These are phyloP conservation scores for Campylorhamphus procurvoides DNA, from an alignment of 2,113 vertebrate genomes.

Conservation along the genomic window DNA sequence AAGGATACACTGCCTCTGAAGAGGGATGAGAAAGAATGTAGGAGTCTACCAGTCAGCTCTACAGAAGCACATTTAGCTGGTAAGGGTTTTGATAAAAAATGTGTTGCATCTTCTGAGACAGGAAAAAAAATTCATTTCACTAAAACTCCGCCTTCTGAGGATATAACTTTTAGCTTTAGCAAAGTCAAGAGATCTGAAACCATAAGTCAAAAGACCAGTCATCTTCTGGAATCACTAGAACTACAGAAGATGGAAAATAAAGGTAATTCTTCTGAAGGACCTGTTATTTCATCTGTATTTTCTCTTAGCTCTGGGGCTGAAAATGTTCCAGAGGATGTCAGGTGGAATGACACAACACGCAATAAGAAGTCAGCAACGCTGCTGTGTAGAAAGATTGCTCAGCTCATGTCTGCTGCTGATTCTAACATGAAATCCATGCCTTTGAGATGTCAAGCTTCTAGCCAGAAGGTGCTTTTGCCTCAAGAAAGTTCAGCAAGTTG, in stretches of 20 bases:
- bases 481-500: background rate
- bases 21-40: background rate
- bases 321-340: conserved; percentile 73
- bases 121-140: background rate
- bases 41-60: background rate
- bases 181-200: conserved; percentile 2
- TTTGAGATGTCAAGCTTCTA: background rate
- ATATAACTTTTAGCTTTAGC: background rate
- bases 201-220: background rate
- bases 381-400: conserved; percentile 73
- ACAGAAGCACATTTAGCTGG: background rate
- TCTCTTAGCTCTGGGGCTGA: conserved; percentile 85
- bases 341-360: conserved; percentile 67
- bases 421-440: conserved; percentile 58
- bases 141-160: background rate
- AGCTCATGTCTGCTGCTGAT: conserved; percentile 68
- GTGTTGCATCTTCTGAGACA: background rate
- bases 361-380: conserved; percentile 67
- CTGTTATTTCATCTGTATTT: conserved; percentile 94
- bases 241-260: conserved; percentile 40
- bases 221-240: conserved; percentile 4
- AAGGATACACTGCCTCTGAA: background rate
- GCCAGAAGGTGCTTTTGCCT: background rate
- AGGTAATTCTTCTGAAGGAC: conserved; percentile 71
- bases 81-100: background rate